Base-by-base conservation (phyloP, 2,888 invertebrate species). In the Thymelicus lineola region DNA sequence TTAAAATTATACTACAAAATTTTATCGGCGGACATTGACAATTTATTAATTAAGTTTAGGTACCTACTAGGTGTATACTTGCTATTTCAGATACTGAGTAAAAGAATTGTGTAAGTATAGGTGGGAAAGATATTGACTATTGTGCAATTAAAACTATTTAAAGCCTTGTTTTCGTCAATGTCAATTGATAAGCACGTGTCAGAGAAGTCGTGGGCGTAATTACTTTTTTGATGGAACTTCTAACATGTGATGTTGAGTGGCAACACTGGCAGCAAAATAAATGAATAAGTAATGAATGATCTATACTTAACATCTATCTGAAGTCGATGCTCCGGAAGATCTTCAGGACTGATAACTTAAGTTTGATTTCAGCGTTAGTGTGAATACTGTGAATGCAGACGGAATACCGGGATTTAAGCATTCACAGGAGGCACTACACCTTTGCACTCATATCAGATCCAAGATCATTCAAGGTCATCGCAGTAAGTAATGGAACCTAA, bases 71-170 rank as follows among this genome's bases (percentile, higher is more conserved):
- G 59, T 59, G 10, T 10, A 1, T 42, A 10, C 9, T 10, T 42
- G 35, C 48, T 48, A 48, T 28, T 6, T 46, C 20, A 46, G 12
- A 15, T 62, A 28, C 12, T 6, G 20, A 36, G 28, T 48, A 48
- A 65, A 65, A 45, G 53, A 63, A 38, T 65, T 57, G 65, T 57
- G 58, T 58, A 66, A 57, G 45, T 35, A 15, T 46, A n/a, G n/a
- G 5, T 14, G 15, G 5, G 9, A 48, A 50, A 15, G 38, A 48
- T 55, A 36, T 50, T 50, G 50, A 50, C 9, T 50, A 50, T 55
- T 55, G 55, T 55, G 55, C 55, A 55, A 55, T 46, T 46, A 14
- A 42, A 50, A 50, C 6, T 50, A 50, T 50, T 9, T 17, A 50
- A 48, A 15, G 6, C 15, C 17, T 17, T 14, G 46, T n/a, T 46